Conservation (phyloP, 2,888 invertebrate species). For the Trichogramma dendrolimi region DNA sequence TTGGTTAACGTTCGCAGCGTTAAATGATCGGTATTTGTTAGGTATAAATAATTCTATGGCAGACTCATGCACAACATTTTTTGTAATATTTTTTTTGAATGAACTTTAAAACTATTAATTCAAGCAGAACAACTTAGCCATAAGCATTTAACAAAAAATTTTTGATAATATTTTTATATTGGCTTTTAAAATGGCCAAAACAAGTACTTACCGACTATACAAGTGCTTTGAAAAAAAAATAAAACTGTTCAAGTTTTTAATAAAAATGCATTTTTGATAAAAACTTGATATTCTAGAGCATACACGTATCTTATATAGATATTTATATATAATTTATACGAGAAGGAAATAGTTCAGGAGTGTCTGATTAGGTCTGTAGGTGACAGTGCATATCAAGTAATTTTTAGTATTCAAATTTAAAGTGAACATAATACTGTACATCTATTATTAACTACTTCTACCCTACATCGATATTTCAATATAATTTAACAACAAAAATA, state of each 20-base stretch:
- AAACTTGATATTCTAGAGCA: not conserved
- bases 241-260: not conserved
- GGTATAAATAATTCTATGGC: too few species aligned
- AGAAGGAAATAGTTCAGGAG: slow-evolving; percentile 32
- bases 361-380: slow-evolving; percentile 51
- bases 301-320: not conserved
- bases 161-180: slow-evolving; percentile 20
- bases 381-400: slow-evolving; percentile 37
- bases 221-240: slow-evolving; percentile 13
- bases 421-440: slow-evolving; percentile 1
- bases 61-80: too few species aligned
- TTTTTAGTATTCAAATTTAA: slow-evolving; percentile 21
- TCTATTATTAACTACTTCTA: not conserved
- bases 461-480: too few species aligned
- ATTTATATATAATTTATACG: not conserved
- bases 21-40: too few species aligned
- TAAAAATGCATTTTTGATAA: too few species aligned
- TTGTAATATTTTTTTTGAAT: too few species aligned
- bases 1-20: too few species aligned
- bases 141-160: slow-evolving; percentile 11
- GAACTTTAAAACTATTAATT: too few species aligned
- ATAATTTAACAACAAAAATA: too few species aligned
- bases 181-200: slow-evolving; percentile 25
- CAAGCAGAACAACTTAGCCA: too few species aligned
- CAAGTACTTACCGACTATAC: slow-evolving; percentile 26